phyloP scores from a whole-genome alignment of 2,797 vertebrate species.

The Sebastolobus alascanus region DNA sequence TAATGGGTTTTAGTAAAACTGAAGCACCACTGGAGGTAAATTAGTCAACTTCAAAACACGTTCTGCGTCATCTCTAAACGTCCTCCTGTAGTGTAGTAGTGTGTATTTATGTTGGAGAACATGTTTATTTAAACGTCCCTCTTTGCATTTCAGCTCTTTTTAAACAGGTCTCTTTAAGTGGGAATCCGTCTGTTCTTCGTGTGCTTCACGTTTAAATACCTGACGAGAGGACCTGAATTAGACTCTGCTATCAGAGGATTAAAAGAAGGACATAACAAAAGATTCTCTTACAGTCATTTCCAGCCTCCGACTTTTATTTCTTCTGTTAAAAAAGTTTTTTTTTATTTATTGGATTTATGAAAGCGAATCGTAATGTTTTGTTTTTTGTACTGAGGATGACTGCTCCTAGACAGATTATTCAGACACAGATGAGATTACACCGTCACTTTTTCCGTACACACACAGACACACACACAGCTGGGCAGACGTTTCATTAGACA shows the following conservation, averaged over 20 bases:
- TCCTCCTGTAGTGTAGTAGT: not conserved
- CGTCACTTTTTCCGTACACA: slow-evolving; percentile 70
- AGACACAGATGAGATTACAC: slow-evolving; percentile 46
- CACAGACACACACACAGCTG: slow-evolving; percentile 49
- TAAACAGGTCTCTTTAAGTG: slow-evolving; percentile 43
- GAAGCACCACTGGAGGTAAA: slow-evolving; percentile 8
- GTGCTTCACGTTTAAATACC: slow-evolving; percentile 23
- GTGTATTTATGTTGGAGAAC: slow-evolving; percentile 38
- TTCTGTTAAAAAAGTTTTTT: slow-evolving; percentile 29
- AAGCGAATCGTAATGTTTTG: slow-evolving; percentile 47
- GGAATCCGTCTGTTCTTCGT: slow-evolving; percentile 16
- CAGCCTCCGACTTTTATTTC: not conserved
- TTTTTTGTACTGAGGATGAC: slow-evolving; percentile 29
- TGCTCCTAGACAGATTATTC: slow-evolving; percentile 42
- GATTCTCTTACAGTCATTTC: not conserved
- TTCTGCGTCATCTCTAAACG: slow-evolving; percentile 7
- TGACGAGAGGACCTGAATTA: slow-evolving; percentile 34
- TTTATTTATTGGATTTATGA: slow-evolving; percentile 44
- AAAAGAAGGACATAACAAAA: slow-evolving; percentile 7
- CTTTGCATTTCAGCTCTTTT: slow-evolving; percentile 14
- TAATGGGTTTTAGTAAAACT: not conserved
- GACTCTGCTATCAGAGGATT: slow-evolving; percentile 7
- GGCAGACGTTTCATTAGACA: slow-evolving; percentile 57
- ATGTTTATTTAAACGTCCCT: slow-evolving; percentile 37
- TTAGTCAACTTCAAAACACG: not conserved